Evolutionary conservation across 2,888 invertebrate genomes (phyloP), one percentile per base, ranked within the genome.

Genomic region (Charanyca ferruginea): DNA sequence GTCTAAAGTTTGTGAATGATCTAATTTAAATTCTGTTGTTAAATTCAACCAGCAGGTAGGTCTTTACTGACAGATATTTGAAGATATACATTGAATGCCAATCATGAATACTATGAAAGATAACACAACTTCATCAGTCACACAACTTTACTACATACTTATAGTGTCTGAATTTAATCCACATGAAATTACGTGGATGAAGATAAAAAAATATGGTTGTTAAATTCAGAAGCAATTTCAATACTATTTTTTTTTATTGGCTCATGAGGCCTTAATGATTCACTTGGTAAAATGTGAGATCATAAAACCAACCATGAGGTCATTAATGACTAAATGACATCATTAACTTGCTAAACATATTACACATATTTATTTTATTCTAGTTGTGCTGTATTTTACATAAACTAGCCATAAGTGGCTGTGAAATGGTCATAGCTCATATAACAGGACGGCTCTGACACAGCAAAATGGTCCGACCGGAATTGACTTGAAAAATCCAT

Each of bases 81-180:
- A 20, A 22, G 1, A 13, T 8, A 7, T 22, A 44, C 61, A 71
- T 58, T 48, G 5, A 54, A 52, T 57, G 22, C 1, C 3, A 25
- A 25, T 45, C 25, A n/a, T n/a, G n/a, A 28, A 25, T 42, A 47
- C 11, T 18, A 18, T 58, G 23, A 20, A 22, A 62, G 52, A 70
- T 65, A 65, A 54, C 4, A 25, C 1, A 16, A n/a, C 3, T 38
- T 42, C 63, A 71, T 57, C 63, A 52, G 45, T 57, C 55, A 52
- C 51, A 45, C 32, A 54, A 73, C 54, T 53, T 35, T 54, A 65
- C 58, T 54, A 54, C n/a, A 42, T n/a, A 51, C n/a, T n/a, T 54
- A 69, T 61, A 22, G 28, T 41, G 20, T 20, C 18, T 3, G 9
- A 41, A 54, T 54, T 7, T 54, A 51, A 54, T 54, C 48, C 45